Conservation (phyloP, 2,888 invertebrate species). For the Eumacrocentrus americanus region DNA sequence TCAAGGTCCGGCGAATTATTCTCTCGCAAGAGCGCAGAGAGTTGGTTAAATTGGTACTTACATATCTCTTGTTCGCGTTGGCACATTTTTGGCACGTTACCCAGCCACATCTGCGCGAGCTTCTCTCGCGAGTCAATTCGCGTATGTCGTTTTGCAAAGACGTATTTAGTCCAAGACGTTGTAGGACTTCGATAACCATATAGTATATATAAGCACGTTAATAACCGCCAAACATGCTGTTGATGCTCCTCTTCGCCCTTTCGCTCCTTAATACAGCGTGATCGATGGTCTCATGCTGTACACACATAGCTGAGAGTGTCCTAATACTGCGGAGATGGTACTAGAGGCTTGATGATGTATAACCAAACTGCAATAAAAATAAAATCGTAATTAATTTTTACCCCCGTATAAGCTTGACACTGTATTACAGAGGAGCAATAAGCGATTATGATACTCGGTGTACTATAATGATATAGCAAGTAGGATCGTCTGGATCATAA, state of each 20-base stretch:
- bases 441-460: no score
- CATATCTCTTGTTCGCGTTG: slow-evolving; percentile 53
- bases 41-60: slow-evolving; percentile 53
- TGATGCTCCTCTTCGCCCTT: background rate
- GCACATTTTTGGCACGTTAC: slow-evolving; percentile 54
- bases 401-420: no score
- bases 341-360: no score
- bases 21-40: slow-evolving; percentile 27
- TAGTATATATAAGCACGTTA: background rate
- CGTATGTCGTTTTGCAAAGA: slow-evolving; percentile 46
- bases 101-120: slow-evolving; percentile 45
- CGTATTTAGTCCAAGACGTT: slow-evolving; percentile 54
- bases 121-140: slow-evolving; percentile 32
- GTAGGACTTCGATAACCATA: slow-evolving; percentile 43
- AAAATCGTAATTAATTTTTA: no score
- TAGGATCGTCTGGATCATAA: no score
- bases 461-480: no score
- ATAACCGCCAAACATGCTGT: slow-evolving; percentile 2
- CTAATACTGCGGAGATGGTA: no score
- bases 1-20: slow-evolving; percentile 34
- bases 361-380: no score
- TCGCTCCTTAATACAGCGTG: background rate
- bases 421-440: no score
- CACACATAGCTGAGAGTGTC: no score
- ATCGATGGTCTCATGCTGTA: background rate